Base-by-base conservation (phyloP, 2,797 vertebrate species). In the Eulemur albifrons region DNA sequence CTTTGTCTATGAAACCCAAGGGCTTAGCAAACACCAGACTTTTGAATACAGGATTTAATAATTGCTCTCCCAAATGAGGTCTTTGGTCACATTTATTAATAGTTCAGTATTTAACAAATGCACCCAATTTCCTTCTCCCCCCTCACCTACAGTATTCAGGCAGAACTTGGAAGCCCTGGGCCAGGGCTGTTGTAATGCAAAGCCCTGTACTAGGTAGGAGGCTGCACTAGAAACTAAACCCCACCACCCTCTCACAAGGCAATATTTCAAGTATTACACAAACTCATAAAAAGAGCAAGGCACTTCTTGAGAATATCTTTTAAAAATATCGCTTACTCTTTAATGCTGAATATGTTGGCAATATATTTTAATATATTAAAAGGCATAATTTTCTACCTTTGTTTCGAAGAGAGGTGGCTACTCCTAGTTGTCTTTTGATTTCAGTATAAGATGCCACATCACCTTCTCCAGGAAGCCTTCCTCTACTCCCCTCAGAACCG, bases 11-110 rank as follows among this genome's bases (percentile, higher is more conserved):
- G 69, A 92, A 84, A 80, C 13, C 6, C 50, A 81, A 86, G 7
- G 20, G 48, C 76, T 95, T 88, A 89, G 69, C 14, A 90, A 95
- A 94, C 77, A 80, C 9, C 20, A 95, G 75, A 52, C 23, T 89
- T 95, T 77, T 59, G 43, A 96, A 88, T 67, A 84, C 4, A 92
- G 2, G 13, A 91, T 88, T 77, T 79, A 88, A 61, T 82, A 69
- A 69, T 88, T 76, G 61, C 23, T 84, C 13, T 14, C 30, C 18
- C 48, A 80, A 91, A 86, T 50, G 21, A 96, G 77, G 15, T 43
- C 59, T 81, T 88, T 23, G 40, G 23, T 79, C 43, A 50, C 32
- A 87, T 88, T 95, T 87, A 59, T 27, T 59, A 59, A 59, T 27
- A 81, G 76, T 76, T 81, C 70, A 83, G 54, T 93, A 84, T 83